Base-by-base conservation (phyloP, 2,888 invertebrate genomes). In the Nomada ruficornis region DNA sequence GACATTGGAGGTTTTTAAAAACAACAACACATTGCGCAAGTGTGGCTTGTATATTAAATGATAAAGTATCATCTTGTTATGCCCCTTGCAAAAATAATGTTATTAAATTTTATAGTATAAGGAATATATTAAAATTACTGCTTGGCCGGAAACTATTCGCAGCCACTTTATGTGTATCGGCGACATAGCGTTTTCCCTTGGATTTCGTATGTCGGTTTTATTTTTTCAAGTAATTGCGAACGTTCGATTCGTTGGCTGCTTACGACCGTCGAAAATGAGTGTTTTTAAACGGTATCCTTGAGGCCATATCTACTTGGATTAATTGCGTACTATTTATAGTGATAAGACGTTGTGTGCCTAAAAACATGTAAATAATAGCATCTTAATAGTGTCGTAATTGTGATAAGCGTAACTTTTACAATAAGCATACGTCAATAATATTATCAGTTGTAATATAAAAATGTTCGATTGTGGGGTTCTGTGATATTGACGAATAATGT, bases 401-500 rank as follows among this genome's bases (percentile, higher is more conserved):
- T 67, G 60, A 69, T 69, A 69, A 62, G 36, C 11, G 50, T 47
- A 9, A 18, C 20, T 59, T 47, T 23, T 44, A 29, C 15, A 11
- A 18, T 13, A 77, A 64, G 42, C 2, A 13, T 18, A 60, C 10
- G 11, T 18, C 26, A 23, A 64, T 60, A 18, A 5, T 29, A 47
- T 26, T 10, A 29, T 23, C 44, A 63, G 26, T 23, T 65, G 52
- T 52, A 65, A 47, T 63, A 36, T 52, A 44, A 68, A 50, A 68
- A 76, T 52, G 29, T 71, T 76, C 20, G 52, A 62, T 67, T 20
- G 50, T 18, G 76, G 57, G 50, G 64, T 80, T 76, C 52, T 81
- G 81, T 81, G 81, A 82, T 82, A 80, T 65, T n/a, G n/a, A 42
- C 4, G 26, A 81, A 20, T 70, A 65, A 80, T 63, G 63, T 64